These are phyloP conservation scores for Ennomos fuscantarius DNA, from an alignment of 2,888 invertebrate species.

Conservation along the genomic window DNA sequence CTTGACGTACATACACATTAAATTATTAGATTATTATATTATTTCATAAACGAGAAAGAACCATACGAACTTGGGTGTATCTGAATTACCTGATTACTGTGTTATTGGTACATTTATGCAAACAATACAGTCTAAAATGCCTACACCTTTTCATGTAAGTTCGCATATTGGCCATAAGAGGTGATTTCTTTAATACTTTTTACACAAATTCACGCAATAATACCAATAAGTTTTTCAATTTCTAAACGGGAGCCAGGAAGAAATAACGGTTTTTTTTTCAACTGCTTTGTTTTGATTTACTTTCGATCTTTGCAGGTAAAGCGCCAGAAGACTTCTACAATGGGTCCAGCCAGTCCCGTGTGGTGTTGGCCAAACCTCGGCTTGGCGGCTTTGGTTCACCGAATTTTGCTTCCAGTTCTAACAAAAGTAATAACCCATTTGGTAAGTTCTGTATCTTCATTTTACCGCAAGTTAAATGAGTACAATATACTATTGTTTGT, in stretches of 20 bases:
- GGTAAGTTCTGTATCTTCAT: slow-evolving; percentile 49
- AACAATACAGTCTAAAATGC: too few relatives aligned
- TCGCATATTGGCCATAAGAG: too few relatives aligned
- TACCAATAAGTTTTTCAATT: background rate
- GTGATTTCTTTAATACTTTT: too few relatives aligned
- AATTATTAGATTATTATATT: slow-evolving; percentile 10
- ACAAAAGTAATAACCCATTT: slow-evolving; percentile 71
- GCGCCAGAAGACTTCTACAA: slow-evolving; percentile 71
- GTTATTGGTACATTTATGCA: too few relatives aligned
- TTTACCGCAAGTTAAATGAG: too few relatives aligned
- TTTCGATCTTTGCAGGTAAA: slow-evolving; percentile 57
- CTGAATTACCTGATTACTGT: too few relatives aligned
- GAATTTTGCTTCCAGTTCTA: slow-evolving; percentile 68
- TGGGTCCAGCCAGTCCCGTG: slow-evolving; percentile 71
- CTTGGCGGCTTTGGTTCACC: slow-evolving; percentile 75
- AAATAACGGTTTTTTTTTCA: too few relatives aligned
- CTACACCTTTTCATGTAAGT: too few relatives aligned
- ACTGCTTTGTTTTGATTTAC: too few relatives aligned
- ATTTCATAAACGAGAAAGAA: background rate
- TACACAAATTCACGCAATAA: background rate
- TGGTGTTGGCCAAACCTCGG: slow-evolving; percentile 76
- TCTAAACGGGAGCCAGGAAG: too few relatives aligned
- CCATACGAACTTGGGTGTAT: too few relatives aligned
- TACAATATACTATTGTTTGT: too few relatives aligned
- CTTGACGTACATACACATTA: slow-evolving; percentile 18